These are phyloP conservation scores for Sesia apiformis DNA, from an alignment of 2,888 invertebrate genomes.

Conservation along the genomic window DNA sequence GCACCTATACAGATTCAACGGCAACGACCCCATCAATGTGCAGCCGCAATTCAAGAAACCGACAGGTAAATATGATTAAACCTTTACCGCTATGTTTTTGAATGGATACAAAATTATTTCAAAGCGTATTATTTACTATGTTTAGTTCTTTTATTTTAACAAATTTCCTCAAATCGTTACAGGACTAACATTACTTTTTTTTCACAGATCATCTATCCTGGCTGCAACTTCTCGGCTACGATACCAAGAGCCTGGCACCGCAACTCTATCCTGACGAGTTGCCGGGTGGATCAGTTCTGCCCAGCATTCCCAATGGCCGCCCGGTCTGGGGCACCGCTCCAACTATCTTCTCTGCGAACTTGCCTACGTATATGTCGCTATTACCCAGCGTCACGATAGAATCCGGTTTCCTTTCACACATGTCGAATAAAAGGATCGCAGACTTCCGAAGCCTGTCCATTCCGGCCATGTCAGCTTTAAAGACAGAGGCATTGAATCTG, in stretches of 20 bases:
- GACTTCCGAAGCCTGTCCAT: slow-evolving; percentile 84
- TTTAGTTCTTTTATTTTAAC: background rate
- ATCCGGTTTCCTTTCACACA: slow-evolving; percentile 88
- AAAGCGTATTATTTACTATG: background rate
- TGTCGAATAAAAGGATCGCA: slow-evolving; percentile 85
- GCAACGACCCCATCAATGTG: slow-evolving; percentile 94
- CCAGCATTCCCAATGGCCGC: slow-evolving; percentile 74
- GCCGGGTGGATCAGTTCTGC: slow-evolving; percentile 79
- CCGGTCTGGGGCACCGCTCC: slow-evolving; percentile 73
- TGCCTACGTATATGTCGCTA: slow-evolving; percentile 78
- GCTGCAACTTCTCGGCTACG: slow-evolving; percentile 89
- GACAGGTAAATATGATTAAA: slow-evolving; percentile 66
- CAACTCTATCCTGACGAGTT: slow-evolving; percentile 85
- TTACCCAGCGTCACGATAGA: slow-evolving; percentile 82
- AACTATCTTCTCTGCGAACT: slow-evolving; percentile 63
- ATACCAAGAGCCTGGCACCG: slow-evolving; percentile 88
- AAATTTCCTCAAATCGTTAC: too few species aligned
- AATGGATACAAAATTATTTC: slow-evolving; percentile 1
- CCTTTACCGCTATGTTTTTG: background rate
- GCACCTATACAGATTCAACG: slow-evolving; percentile 92
- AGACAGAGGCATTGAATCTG: slow-evolving; percentile 84
- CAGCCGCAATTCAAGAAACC: slow-evolving; percentile 82
- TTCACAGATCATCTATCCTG: slow-evolving; percentile 88
- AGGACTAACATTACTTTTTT: slow-evolving; percentile 1
- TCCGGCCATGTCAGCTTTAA: slow-evolving; percentile 85